Evolutionary conservation across 2,113 vertebrate species (phyloP), one percentile per base, ranked within the genome.

Genomic region (Crotophaga sulcirostris): DNA sequence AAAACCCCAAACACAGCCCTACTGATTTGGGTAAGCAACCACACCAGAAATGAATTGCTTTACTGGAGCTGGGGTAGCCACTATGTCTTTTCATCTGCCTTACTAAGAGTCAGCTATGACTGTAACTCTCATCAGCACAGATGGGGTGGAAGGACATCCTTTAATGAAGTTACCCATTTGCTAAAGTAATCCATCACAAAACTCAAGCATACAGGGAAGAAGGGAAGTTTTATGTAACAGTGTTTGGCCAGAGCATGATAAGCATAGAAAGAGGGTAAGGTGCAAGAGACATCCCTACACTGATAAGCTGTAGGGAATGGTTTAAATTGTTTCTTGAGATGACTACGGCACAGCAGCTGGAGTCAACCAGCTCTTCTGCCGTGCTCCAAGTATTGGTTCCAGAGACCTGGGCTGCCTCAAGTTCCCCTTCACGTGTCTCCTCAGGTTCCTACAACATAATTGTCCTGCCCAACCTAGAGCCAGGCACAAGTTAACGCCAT

Each of bases 81-180:
- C 55, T 16, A 7, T 40, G 10, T 8, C 44, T 80, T 76, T 60
- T 4, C 19, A n/a, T 15, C 62, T 54, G 19, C 34, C 51, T 84
- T 64, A 63, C n/a, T 10, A 94, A 18, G 52, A 89, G 34, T 47
- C 63, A 93, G 29, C 26, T 44, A 17, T 38, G 60, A 82, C 81
- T 52, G 62, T 78, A 20, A 23, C 26, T 47, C 33, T 29, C n/a
- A 33, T 16, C 45, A 72, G 52, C 3, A 7, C 11, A 64, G 69
- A 42, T 7, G 51, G 20, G 3, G 42, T 31, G 6, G 36, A 84
- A 11, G 16, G 42, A 89, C 42, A 81, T 5, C 19, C 26, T 63
- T 63, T 93, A 74, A 80, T 6, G 13, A 90, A 93, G 90, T 92
- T 77, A 93, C 59, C 72, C 34, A 88, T 96, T 94, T 74, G 63